A percentile compares a stretch with the other conserved stretches of the same genome.
phyloP scores from a whole-genome alignment of 2,797 vertebrate species.

The Parauchenoglanis punctatus region DNA sequence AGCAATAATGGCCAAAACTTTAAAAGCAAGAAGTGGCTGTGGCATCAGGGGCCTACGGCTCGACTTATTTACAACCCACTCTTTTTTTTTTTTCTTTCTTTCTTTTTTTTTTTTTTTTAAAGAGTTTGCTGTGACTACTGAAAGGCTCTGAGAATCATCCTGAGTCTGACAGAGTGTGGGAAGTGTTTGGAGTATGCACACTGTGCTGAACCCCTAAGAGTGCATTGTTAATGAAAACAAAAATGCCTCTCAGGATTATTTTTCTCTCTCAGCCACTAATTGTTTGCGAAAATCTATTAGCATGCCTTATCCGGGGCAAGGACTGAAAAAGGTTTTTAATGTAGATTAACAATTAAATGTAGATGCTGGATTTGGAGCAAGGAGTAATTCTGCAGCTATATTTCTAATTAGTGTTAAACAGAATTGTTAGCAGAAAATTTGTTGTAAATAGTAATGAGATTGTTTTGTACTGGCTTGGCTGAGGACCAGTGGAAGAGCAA shows the following conservation, averaged over 20 bases:
- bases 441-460: background rate
- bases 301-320: background rate
- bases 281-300: conserved; percentile 34
- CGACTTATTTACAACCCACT: background rate
- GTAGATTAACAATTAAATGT: conserved; percentile 1
- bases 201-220: background rate
- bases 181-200: conserved; percentile 8
- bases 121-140: conserved; percentile 7
- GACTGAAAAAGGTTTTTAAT: conserved; percentile 9
- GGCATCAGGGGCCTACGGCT: background rate
- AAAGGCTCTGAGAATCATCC: background rate
- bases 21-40: background rate
- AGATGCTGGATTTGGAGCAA: conserved; percentile 10
- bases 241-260: conserved; percentile 26
- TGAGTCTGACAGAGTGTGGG: background rate
- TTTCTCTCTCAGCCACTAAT: conserved; percentile 15
- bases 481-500: background rate
- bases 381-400: background rate
- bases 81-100: background rate
- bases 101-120: background rate
- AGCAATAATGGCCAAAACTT: background rate
- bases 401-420: conserved; percentile 16
- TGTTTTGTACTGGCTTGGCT: background rate
- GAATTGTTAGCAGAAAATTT: conserved; percentile 4
- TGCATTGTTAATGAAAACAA: conserved; percentile 42